Conservation (phyloP, 2,888 invertebrate species). For the Apotomis turbidana region DNA sequence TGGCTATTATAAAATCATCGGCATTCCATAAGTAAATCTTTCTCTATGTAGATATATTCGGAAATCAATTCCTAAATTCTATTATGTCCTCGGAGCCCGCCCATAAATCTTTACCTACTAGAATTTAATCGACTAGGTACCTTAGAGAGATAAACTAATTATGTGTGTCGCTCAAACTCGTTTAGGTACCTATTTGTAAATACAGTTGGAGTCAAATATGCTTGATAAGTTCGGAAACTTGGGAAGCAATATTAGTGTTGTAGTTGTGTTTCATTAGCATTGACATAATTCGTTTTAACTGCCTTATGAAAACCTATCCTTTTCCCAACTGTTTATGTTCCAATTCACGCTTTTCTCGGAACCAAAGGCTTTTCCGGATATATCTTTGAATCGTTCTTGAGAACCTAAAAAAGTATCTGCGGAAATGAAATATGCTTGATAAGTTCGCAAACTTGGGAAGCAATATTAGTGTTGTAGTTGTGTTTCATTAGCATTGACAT, state of each 20-base stretch:
- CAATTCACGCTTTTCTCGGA: too few relatives aligned
- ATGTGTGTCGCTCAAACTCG: conserved; percentile 2
- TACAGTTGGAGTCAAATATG: background rate
- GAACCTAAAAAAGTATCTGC: too few relatives aligned
- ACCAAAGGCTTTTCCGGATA: too few relatives aligned
- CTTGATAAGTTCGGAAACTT: background rate
- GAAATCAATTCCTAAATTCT: background rate
- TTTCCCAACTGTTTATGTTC: too few relatives aligned
- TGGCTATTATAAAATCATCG: background rate
- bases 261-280: too few relatives aligned
- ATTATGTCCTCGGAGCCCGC: background rate
- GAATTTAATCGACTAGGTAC: conserved; percentile 8
- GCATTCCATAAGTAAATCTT: background rate
- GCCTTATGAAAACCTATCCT: too few relatives aligned
- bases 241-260: too few relatives aligned
- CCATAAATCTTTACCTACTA: background rate
- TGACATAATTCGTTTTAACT: too few relatives aligned
- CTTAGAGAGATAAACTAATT: conserved; percentile 10
- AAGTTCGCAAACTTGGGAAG: too few relatives aligned
- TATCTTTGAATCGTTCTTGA: too few relatives aligned
- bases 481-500: too few relatives aligned
- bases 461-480: too few relatives aligned
- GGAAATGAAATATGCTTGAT: background rate
- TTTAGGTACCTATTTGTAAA: conserved; percentile 20
- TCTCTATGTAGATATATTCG: background rate